Evolutionary conservation across 2,797 vertebrate genomes (phyloP), one percentile per base, ranked within the genome.

Genomic region (Agapornis canus): DNA sequence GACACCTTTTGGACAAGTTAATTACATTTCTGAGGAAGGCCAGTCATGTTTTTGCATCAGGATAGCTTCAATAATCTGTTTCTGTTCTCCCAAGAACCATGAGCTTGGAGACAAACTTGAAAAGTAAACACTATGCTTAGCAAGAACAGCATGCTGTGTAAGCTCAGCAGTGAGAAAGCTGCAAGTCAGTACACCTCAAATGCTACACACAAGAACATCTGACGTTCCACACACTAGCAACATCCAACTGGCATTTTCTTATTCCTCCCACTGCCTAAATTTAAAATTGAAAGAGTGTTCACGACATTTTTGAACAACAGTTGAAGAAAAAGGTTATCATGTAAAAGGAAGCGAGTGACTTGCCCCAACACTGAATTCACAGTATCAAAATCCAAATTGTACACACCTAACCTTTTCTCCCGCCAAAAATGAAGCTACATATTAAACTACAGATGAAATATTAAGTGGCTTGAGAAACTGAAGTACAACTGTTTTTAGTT

Each of bases 361-460:
- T 88, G 87, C 65, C 89, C 90, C 82, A 89, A 71, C 89, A 77
- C 94, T 95, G 96, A 90, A 91, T 86, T 94, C 90, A 91, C 94
- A 88, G 93, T 87, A 92, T 93, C 78, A 86, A 81, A 93, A 89
- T 95, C 86, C 84, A 95, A 96, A 83, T 18, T 91, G 78, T 94
- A 97, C 91, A 97, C 87, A 95, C 81, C 93, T 97, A 83, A 90
- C 89, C 95, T 94, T 42, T 96, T 96, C 80, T 96, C 88, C 93
- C 4, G 4, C 91, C 61, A 97, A 97, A 97, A 97, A 95, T 89
- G 66, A 92, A 93, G 26, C 90, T 60, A 94, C 87, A 92, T 39
- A 81, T 94, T 82, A 96, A 95, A 92, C 95, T 97, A 92, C 66
- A 97, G 81, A 96, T 93, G 86, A 95, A 95, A 95, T 95, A 97